Base-by-base conservation (phyloP, 2,888 invertebrate genomes). In the Limenitis camilla region DNA sequence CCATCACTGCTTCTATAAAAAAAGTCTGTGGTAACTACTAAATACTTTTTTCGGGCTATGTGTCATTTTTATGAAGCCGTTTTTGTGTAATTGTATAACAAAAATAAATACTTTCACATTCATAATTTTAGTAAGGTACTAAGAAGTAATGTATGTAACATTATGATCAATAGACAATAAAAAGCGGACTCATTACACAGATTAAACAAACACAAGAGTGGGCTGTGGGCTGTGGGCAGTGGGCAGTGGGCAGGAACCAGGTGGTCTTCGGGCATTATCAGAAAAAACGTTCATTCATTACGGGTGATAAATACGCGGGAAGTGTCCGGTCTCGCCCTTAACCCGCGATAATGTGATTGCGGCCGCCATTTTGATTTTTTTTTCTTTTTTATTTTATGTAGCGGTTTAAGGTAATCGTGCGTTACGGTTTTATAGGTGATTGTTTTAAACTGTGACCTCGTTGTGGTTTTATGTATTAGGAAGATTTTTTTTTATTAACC, bases 291-390 rank as follows among this genome's bases (percentile, higher is more conserved):
- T 66, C 76, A 72, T 76, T 72, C 71, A 71, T 78, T 74, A 76
- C 66, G 64, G 64, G 73, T 74, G 77, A 79, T 79, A 77, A 78
- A 79, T 73, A 74, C 69, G 62, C 66, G 63, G 63, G 54, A 69
- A 74, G 69, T 69, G 66, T 66, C 63, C 64, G 66, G 67, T 67
- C 62, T 68, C 68, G 66, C 74, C 76, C 74, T 76, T 70, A 74
- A 69, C 69, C 67, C 64, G 65, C 72, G 74, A 77, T 77, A 76
- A 80, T 80, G 79, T 78, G 78, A 76, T 77, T 75, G 75, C 69
- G 68, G 56, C 49, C 38, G 53, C 53, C 60, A 51, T 61, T 61
- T 61, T 61, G 53, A 53, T 53, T 53, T 58, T 38, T 40, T 52
- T 52, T 55, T 49, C 36, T 38, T 49, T 31, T 43, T 45, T 56